Evolutionary conservation across 1,140 invertebrate genomes (phyloP), one percentile per base, ranked within the genome.

Genomic region (Leptoteleia sp.): DNA sequence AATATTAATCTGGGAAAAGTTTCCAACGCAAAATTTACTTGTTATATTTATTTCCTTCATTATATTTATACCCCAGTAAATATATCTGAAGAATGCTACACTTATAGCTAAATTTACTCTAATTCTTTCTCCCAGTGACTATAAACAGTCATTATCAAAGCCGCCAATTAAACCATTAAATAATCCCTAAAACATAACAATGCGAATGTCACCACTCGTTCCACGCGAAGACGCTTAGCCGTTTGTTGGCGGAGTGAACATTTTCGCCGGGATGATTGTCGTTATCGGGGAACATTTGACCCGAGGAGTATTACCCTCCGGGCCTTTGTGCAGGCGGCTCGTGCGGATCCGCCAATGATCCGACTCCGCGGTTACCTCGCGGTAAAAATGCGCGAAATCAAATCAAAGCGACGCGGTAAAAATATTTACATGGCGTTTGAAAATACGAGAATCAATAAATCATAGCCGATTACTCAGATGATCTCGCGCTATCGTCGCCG

Each of bases 261-360:
- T 59, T 50, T 48, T 48, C 13, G 37, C 7, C 37, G 12, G 22
- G 35, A 31, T 37, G 13, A 45, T 38, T 35, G 7, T 45, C 35
- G 8, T 67, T 75, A 75, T 75, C 61, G 5, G 8, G n/a, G 13
- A 33, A 43, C 31, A n/a, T 61, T 61, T 76, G 64, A 76, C 64
- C 64, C 13, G 47, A n/a, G 47, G 62, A 55, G 8, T 76, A 76
- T 76, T 76, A 76, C 29, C 37, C 42, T 55, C n/a, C 25, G 27
- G 52, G 59, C 42, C 71, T 76, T 67, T 76, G 54, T 67, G 38
- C 12, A 13, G 27, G 35, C 37, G 33, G 38, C 55, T 68, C 62
- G 54, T 40, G 45, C 55, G 38, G 16, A 42, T 62, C 38, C 45
- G 16, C 31, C 29, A 47, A 57, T 73, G 40, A 45, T 75, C 43